These are phyloP conservation scores for Idaea biselata DNA, from an alignment of 2,888 invertebrate species.

Conservation along the genomic window DNA sequence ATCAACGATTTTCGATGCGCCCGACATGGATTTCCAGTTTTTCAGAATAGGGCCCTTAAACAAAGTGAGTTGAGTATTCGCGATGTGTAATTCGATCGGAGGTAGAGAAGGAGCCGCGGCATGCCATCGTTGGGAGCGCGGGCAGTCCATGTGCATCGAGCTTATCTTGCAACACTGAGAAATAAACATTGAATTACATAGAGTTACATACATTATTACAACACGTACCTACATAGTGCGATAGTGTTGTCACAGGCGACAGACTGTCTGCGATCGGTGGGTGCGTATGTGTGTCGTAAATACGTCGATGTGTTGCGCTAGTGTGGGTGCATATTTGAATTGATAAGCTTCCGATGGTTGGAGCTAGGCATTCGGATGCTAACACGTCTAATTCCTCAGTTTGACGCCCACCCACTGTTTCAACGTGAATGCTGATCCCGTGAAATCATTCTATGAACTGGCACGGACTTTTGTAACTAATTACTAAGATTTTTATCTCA, in stretches of 20 bases:
- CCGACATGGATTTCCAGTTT: too few species aligned
- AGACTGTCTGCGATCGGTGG: slow-evolving; percentile 73
- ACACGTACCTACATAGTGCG: slow-evolving; percentile 59
- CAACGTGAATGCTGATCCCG: slow-evolving; percentile 21
- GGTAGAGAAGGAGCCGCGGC: slow-evolving; percentile 26
- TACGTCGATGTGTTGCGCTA: slow-evolving; percentile 53
- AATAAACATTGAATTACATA: slow-evolving; percentile 69
- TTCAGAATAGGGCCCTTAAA: too few species aligned
- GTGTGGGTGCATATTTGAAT: slow-evolving; percentile 71
- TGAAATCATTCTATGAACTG: neutral
- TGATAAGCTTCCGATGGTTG: slow-evolving; percentile 76
- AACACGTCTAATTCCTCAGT: slow-evolving; percentile 64
- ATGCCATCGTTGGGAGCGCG: slow-evolving; percentile 21
- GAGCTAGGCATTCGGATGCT: slow-evolving; percentile 69
- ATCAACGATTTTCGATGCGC: too few species aligned
- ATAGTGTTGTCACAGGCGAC: slow-evolving; percentile 77
- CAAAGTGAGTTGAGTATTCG: slow-evolving; percentile 37
- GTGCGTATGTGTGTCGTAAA: slow-evolving; percentile 67
- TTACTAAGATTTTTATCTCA: too few species aligned
- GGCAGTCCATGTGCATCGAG: slow-evolving; percentile 33
- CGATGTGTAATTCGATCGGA: slow-evolving; percentile 50
- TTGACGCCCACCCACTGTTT: slow-evolving; percentile 58
- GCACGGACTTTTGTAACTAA: neutral
- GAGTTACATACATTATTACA: slow-evolving; percentile 55
- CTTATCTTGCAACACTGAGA: slow-evolving; percentile 57